A percentile compares a stretch with the other conserved stretches of the same genome.
Evolutionary conservation across 2,113 vertebrate species (phyloP).

Genomic region (Phainopepla nitens): DNA sequence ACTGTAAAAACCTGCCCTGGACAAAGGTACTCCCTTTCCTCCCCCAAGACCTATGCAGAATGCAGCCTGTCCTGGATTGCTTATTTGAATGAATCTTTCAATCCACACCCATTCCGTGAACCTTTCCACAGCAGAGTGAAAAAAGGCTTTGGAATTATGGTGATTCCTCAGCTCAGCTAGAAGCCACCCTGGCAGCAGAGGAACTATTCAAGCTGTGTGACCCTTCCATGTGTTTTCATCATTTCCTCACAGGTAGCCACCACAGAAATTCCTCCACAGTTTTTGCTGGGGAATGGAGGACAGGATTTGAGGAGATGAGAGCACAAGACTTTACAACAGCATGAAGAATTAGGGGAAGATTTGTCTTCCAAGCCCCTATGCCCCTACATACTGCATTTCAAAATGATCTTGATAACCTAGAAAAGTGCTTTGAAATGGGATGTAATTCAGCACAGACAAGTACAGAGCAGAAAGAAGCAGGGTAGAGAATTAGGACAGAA

Average conservation of each 20-base stretch:
- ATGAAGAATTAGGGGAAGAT: not conserved
- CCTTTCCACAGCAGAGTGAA: not conserved
- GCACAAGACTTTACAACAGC: not conserved
- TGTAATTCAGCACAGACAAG: not conserved
- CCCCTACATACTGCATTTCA: not conserved
- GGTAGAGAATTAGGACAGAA: not conserved
- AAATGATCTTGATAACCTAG: slow-evolving; percentile 4
- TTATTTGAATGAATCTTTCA: not conserved
- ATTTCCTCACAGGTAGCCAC: not conserved
- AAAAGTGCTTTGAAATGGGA: slow-evolving; percentile 18
- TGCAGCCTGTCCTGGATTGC: not conserved
- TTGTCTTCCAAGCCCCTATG: not conserved
- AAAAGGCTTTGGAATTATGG: not conserved
- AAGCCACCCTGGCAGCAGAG: not conserved
- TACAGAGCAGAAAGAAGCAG: not conserved
- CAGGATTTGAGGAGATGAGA: not conserved
- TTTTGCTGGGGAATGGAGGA: not conserved
- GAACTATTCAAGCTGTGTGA: not conserved
- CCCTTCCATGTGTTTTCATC: not conserved
- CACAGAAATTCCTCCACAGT: not conserved
- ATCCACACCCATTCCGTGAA: not conserved
- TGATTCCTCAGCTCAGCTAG: not conserved
- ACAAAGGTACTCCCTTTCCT: not conserved
- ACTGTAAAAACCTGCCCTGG: not conserved
- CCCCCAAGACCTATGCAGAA: not conserved